Evolutionary conservation across 2,888 invertebrate species (phyloP), one percentile per base, ranked within the genome.

Genomic region (Temnothorax ravouxi): DNA sequence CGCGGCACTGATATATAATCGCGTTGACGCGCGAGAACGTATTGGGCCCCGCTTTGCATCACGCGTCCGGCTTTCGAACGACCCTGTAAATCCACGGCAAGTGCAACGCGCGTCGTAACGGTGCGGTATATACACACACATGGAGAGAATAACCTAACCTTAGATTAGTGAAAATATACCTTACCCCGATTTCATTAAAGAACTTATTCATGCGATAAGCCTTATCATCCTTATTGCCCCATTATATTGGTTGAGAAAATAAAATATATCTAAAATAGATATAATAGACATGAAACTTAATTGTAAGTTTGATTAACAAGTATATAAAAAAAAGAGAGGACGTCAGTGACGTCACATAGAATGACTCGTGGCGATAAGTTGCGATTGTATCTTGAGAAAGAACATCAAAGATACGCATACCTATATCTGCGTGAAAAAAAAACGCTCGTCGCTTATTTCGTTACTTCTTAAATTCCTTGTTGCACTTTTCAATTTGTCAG

Each of bases 1-100:
- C 61, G 67, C 61, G 47, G 77, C 67, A 59, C 61, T 79, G 67
- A 83, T 83, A 69, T 83, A 69, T 62, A 83, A 83, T 83, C 69
- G 83, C 59, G 71, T 79, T 71, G 79, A 79, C 59, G 79, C 59
- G 71, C 59, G 47, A 71, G 59, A 79, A 25, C 59, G 59, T 25
- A 79, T 72, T 71, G 72, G 59, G 47, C 38, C 13, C 25, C 79
- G 21, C 47, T 71, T 71, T 79, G 69, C 71, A 79, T 59, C 56
- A 21, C 34, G 59, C 41, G 34, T 47, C 47, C 59, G 18, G 79
- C 72, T 79, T 61, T 79, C 72, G 13, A 79, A 71, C 38, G 72
- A 79, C 72, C 71, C 59, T 79, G 79, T 79, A 79, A 79, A 79
- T 79, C 59, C 47, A 47, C 38, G 38, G 79, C 79, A 71, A 79